phyloP scores from a whole-genome alignment of 64 coral and sea anemone species.

The Montipora foliosa region DNA sequence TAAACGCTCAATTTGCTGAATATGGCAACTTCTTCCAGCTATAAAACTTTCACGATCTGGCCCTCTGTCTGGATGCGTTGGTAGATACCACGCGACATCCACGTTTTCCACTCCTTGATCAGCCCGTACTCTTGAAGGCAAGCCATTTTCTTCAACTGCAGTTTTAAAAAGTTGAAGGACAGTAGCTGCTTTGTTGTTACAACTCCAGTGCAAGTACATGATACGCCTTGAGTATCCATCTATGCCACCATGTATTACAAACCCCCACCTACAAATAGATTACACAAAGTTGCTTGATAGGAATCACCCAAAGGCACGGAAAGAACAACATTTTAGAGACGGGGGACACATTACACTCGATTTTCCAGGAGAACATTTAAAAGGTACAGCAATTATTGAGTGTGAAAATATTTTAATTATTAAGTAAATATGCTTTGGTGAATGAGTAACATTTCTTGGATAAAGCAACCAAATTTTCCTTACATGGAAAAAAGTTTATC shows the following conservation, averaged over 20 bases:
- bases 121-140: background rate
- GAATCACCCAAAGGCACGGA: too few species aligned
- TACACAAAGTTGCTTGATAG: too few species aligned
- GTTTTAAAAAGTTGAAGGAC: background rate
- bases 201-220: background rate
- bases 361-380: too few species aligned
- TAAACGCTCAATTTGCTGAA: background rate
- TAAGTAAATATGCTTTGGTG: too few species aligned
- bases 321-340: too few species aligned
- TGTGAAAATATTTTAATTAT: too few species aligned
- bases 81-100: background rate
- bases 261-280: too few species aligned
- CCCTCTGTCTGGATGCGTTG: background rate
- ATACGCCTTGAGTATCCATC: background rate
- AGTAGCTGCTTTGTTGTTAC: slow-evolving; percentile 20
- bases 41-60: background rate
- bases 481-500: too few species aligned
- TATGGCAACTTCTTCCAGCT: background rate
- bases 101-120: background rate
- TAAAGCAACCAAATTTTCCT: too few species aligned
- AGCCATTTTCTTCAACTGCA: slow-evolving; percentile 6
- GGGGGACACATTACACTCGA: too few species aligned
- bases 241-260: background rate
- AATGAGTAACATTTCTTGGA: too few species aligned
- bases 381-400: too few species aligned